Evolutionary conservation across 2,113 vertebrate species (phyloP), one percentile per base, ranked within the genome.

Genomic region (Cyprinodon tularosa): DNA sequence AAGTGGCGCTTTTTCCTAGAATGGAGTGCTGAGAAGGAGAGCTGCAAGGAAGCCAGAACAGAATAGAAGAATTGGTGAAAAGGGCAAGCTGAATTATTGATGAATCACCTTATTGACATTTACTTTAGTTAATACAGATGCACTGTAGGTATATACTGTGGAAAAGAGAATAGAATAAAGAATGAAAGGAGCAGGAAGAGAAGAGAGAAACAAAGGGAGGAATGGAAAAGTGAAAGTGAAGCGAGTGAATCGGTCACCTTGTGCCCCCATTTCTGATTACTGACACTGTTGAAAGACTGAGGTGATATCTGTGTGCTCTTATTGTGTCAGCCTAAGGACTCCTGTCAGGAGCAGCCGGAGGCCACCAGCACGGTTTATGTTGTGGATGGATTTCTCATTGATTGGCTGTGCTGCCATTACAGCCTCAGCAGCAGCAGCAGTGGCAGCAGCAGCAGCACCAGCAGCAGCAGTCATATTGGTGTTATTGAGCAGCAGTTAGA

Each of bases 401-500:
- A 92, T 91, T 90, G 90, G 86, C 81, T 86, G 86, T 81, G 83
- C 91, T 89, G 89, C 86, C 85, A 66, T 29, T 84, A 77, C 67
- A 86, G 81, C 83, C 72, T 82, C 83, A 62, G 85, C 80, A 86
- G 86, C 84, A 78, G 29, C 29, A 29, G 29, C 84, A 76, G 83
- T 87, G 57, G 67, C 64, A 17, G 50, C 29, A 62, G 66, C 66
- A 36, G 66, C 68, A 83, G 71, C 88, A 84, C 42, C 82, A 78
- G 88, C 84, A 74, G 82, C 86, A 80, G 87, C 83, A 88, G 84
- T 89, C 82, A 89, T 89, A 88, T 89, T 78, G 88, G 84, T 89
- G 81, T 88, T 92, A 92, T 93, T 93, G 90, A 91, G 88, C 90
- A 88, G 88, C 88, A 90, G 89, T 91, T 92, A 89, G 90, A 91